Percentiles rank a stretch among this genome's conserved stretches.
Conservation (phyloP, 2,113 vertebrate genomes). For the Cynoglossus semilaevis region DNA sequence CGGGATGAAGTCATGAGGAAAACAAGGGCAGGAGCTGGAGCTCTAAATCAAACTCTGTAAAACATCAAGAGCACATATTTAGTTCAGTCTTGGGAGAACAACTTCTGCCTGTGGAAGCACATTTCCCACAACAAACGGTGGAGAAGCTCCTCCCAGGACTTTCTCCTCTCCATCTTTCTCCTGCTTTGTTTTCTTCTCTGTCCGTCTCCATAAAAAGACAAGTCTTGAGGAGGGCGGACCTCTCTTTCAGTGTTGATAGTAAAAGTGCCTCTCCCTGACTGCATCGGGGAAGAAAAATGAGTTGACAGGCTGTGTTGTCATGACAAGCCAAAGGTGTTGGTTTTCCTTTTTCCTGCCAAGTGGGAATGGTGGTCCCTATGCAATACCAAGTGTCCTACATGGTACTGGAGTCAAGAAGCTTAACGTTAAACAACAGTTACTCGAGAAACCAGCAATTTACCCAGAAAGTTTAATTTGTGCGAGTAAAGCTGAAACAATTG, state of each 20-base stretch:
- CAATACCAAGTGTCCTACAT: neutral
- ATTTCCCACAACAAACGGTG: slow-evolving; percentile 24
- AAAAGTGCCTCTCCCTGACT: slow-evolving; percentile 59
- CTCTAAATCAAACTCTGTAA: slow-evolving; percentile 40
- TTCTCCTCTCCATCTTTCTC: slow-evolving; percentile 41
- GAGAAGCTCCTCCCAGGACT: slow-evolving; percentile 45
- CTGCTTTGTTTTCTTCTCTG: slow-evolving; percentile 14
- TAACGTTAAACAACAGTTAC: neutral
- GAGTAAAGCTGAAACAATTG: too few species aligned
- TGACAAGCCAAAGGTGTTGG: slow-evolving; percentile 44
- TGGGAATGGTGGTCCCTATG: neutral
- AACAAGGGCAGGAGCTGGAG: neutral
- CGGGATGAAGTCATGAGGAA: slow-evolving; percentile 18
- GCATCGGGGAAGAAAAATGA: slow-evolving; percentile 29
- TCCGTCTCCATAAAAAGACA: slow-evolving; percentile 72
- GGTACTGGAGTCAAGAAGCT: slow-evolving; percentile 5
- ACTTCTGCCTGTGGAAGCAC: slow-evolving; percentile 14
- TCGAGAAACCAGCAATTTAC: too few species aligned
- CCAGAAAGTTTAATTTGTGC: too few species aligned
- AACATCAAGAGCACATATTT: slow-evolving; percentile 35
- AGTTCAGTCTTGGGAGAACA: slow-evolving; percentile 7
- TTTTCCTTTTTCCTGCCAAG: neutral
- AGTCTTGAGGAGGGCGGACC: slow-evolving; percentile 54
- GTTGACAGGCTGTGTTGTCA: slow-evolving; percentile 39
- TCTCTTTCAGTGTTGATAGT: slow-evolving; percentile 60